Conservation (phyloP, 2,797 vertebrate species). For the Rhynchotus rufescens region DNA sequence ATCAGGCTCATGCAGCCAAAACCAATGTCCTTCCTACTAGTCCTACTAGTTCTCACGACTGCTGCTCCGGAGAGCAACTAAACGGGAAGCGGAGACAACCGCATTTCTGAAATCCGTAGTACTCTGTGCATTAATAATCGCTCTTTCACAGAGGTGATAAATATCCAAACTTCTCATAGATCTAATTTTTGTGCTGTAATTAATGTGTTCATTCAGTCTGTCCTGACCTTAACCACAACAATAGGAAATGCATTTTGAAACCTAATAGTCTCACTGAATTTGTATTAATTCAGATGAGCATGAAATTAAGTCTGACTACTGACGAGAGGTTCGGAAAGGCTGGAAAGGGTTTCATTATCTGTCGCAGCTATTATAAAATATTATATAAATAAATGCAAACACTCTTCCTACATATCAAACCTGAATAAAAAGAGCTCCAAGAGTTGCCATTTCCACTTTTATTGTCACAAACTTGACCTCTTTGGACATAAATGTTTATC, state of each 20-base stretch:
- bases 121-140: neutral
- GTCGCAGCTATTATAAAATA: constrained; percentile 45
- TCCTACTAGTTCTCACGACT: neutral
- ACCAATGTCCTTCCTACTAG: neutral
- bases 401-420: neutral
- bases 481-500: neutral
- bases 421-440: neutral
- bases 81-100: neutral
- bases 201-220: fast-evolving
- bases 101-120: neutral
- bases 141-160: neutral
- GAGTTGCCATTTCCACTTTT: neutral
- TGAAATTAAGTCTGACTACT: constrained; percentile 48
- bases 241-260: constrained; percentile 53
- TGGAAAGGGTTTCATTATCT: constrained; percentile 42
- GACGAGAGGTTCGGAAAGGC: constrained; percentile 55
- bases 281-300: constrained; percentile 39
- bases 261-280: constrained; percentile 47
- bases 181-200: neutral
- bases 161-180: neutral
- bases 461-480: neutral
- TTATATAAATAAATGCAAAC: constrained; percentile 35
- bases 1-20: neutral
- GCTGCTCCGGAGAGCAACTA: neutral
- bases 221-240: neutral